Evolutionary conservation across 2,888 invertebrate species (phyloP).

Genomic region (Rhamnusium bicolor): DNA sequence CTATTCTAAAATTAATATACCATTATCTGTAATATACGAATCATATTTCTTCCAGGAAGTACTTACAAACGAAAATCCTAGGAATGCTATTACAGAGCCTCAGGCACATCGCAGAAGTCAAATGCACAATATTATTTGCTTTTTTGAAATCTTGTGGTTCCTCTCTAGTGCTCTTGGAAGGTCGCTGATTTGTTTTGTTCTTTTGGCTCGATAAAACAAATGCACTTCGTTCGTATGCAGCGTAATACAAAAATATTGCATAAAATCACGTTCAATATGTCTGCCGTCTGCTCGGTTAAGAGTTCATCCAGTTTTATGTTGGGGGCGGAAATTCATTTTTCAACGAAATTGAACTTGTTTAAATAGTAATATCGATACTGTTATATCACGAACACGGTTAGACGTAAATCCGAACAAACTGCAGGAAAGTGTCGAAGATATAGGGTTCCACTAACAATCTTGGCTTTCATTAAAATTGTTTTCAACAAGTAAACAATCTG

Average conservation of each 20-base stretch:
- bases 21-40: background rate
- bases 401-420: too few relatives aligned
- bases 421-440: too few relatives aligned
- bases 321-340: background rate
- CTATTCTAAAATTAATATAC: background rate
- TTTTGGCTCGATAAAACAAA: slow-evolving; percentile 7
- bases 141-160: background rate
- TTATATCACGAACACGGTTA: background rate
- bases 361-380: background rate
- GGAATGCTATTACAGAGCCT: slow-evolving; percentile 1
- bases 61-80: slow-evolving; percentile 2
- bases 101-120: background rate
- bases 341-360: background rate
- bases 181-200: slow-evolving; percentile 2
- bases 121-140: slow-evolving; percentile 5
- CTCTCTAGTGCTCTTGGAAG: background rate
- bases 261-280: slow-evolving; percentile 20
- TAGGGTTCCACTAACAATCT: too few relatives aligned
- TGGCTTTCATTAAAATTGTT: too few relatives aligned
- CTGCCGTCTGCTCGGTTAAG: background rate
- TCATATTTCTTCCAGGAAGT: background rate
- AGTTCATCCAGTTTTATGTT: background rate
- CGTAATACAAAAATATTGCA: background rate
- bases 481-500: too few relatives aligned
- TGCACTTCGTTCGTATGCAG: slow-evolving; percentile 12